Evolutionary conservation across 2,888 invertebrate genomes (phyloP).

Genomic region (Scaptomyza caliginosa): DNA sequence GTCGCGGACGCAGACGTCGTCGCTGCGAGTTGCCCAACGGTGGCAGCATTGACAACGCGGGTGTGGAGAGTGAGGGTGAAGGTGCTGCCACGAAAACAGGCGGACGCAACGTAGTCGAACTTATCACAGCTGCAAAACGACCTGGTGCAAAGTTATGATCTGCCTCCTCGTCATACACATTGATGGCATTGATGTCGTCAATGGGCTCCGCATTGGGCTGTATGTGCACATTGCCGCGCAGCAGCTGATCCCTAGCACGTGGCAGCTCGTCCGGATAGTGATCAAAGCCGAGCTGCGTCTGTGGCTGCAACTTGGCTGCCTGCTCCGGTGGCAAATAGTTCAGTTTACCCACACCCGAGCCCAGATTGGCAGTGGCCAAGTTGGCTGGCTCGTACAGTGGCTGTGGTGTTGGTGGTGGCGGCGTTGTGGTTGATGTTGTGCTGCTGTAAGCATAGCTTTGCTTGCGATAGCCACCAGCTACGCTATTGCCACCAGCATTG

Average conservation of each 20-base stretch:
- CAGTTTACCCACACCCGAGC: slow-evolving; percentile 66
- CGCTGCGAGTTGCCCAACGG: slow-evolving; percentile 61
- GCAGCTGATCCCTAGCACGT: slow-evolving; percentile 47
- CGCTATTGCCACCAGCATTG: slow-evolving; percentile 80
- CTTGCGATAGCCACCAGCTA: slow-evolving; percentile 43
- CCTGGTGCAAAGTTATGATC: slow-evolving; percentile 59
- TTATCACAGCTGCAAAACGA: slow-evolving; percentile 52
- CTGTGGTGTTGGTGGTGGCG: slow-evolving; percentile 31
- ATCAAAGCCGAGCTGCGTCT: slow-evolving; percentile 81
- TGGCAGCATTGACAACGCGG: slow-evolving; percentile 74
- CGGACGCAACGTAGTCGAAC: slow-evolving; percentile 51
- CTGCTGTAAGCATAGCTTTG: slow-evolving; percentile 53
- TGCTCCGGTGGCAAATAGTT: slow-evolving; percentile 81
- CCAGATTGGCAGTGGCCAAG: slow-evolving; percentile 49
- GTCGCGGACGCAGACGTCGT: slow-evolving; percentile 70
- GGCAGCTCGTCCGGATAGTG: slow-evolving; percentile 82
- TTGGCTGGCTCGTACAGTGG: slow-evolving; percentile 38
- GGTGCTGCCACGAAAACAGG: slow-evolving; percentile 31
- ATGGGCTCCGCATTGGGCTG: slow-evolving; percentile 77
- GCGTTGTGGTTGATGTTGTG: slow-evolving; percentile 67
- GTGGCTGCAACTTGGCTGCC: slow-evolving; percentile 82
- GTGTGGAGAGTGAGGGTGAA: slow-evolving; percentile 17
- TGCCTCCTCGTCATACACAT: slow-evolving; percentile 65
- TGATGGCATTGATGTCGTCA: slow-evolving; percentile 66
- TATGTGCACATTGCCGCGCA: slow-evolving; percentile 60